phyloP scores from a whole-genome alignment of 2,113 vertebrate species.

The Neolamprologus modestus region DNA sequence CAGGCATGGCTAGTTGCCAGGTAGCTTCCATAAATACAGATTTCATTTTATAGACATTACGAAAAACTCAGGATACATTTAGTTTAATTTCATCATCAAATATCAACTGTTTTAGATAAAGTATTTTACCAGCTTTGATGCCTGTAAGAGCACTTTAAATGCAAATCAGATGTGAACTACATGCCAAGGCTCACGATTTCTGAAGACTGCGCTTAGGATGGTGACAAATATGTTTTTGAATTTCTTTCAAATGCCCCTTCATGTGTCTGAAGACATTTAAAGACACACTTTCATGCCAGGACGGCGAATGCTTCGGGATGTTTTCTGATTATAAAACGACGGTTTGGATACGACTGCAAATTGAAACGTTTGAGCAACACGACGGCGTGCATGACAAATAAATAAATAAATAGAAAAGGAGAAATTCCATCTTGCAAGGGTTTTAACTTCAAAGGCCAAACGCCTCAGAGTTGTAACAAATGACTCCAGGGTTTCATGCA shows the following conservation, averaged over 20 bases:
- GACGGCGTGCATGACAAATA: background rate
- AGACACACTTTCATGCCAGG: background rate
- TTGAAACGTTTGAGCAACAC: background rate
- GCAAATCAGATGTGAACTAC: background rate
- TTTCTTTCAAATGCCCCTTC: background rate
- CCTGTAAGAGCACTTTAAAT: background rate
- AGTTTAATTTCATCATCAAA: background rate
- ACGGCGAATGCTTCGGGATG: background rate
- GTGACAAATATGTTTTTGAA: background rate
- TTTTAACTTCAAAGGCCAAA: slow-evolving; percentile 31
- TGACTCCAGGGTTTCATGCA: background rate
- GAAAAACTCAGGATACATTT: background rate
- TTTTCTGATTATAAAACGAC: background rate
- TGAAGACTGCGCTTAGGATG: background rate
- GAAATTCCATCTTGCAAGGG: slow-evolving; percentile 8
- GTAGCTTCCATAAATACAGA: background rate
- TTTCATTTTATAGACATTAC: background rate
- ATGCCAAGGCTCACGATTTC: background rate
- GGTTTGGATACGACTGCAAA: background rate
- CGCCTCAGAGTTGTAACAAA: background rate
- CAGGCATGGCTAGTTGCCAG: background rate
- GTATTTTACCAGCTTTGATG: background rate
- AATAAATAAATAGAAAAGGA: background rate
- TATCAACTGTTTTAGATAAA: background rate
- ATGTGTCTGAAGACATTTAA: background rate